Base-by-base conservation (phyloP, 2,113 vertebrate genomes). In the Nycticryphes semicollaris region DNA sequence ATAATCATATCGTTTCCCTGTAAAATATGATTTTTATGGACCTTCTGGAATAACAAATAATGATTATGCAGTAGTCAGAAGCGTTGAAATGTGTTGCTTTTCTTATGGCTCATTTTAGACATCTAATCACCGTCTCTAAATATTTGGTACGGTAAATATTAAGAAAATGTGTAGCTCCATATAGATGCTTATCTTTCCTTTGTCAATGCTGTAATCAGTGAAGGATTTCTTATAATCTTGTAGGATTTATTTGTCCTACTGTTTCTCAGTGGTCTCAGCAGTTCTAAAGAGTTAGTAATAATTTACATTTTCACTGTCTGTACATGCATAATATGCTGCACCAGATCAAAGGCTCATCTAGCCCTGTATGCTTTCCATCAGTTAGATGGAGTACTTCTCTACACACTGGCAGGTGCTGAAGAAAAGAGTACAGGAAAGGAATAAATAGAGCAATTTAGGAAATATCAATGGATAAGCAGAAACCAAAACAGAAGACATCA, bases 371-470 rank as follows among this genome's bases (percentile, higher is more conserved):
- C 4, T 82, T 66, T 67, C 62, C 39, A 68, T 72, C 62, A 93
- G 25, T 88, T 64, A 85, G 30, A 72, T 22, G 10, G 17, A 76
- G 18, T 45, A 15, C 12, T 83, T 79, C 51, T 59, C 24, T 82
- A 23, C 51, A 79, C 14, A 31, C 20, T 88, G 53, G 18, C 67
- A 83, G 67, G 37, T 85, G 23, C 48, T 76, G 39, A 53, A 93
- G 86, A 67, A 96, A 75, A 85, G 5, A 68, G 12, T 22, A 75
- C 31, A 74, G 89, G 45, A 54, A 67, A 85, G 11, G 57, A 94
- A 84, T 62, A 96, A 92, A 94, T 47, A 79, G 57, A 83, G 28
- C 63, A 64, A 64, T 88, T 79, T 87, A 75, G 62, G n/a, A 90
- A 68, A 76, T 95, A 85, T 72, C 92, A 94, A 72, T 68, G 23